Base-by-base conservation (phyloP, 2,797 vertebrate genomes). In the Leucoraja ocellata region DNA sequence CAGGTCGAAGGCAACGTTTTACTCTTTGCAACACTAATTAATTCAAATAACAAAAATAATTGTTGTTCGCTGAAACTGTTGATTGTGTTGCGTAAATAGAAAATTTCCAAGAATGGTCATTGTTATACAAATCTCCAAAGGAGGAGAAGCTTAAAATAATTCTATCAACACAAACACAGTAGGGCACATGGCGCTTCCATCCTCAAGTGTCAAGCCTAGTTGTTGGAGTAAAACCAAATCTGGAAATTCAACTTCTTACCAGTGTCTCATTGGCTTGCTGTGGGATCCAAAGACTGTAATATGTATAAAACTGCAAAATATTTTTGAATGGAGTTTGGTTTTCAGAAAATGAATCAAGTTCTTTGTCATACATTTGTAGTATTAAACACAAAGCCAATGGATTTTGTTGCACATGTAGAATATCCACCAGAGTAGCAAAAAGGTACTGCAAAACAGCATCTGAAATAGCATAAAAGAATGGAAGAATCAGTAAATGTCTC, bases 341-440 rank as follows among this genome's bases (percentile, higher is more conserved):
- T 80, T 80, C 92, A 1, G 94, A 18, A 81, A 95, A 93, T 0
- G 96, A 94, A 9, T 94, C 93, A 0, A 98, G 95, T 93, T 98
- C 97, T 94, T 96, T 97, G 94, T 99, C 98, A 0, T 98, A 98
- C 65, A 97, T 96, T 95, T 97, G 97, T 93, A 99, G 96, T 94
- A 97, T 96, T 95, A 99, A 94, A 93, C 98, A 99, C 93, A 99
- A 96, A 0, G 98, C 96, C 0, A 99, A 96, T 0, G 98, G 98
- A 77, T 99, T 98, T 93, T 97, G 97, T 96, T 99, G 99, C 94
- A 96, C 96, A 95, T 99, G 98, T 11, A 99, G 97, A 32, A 99
- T 95, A 83, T 98, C 98, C 0, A 96, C 97, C 61, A 99, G 96
- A 93, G 98, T 98, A 0, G 96, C 95, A 7, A 95, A 95, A 94